Evolutionary conservation across 2,797 vertebrate genomes (phyloP), one percentile per base, ranked within the genome.

Genomic region (Morus bassanus): DNA sequence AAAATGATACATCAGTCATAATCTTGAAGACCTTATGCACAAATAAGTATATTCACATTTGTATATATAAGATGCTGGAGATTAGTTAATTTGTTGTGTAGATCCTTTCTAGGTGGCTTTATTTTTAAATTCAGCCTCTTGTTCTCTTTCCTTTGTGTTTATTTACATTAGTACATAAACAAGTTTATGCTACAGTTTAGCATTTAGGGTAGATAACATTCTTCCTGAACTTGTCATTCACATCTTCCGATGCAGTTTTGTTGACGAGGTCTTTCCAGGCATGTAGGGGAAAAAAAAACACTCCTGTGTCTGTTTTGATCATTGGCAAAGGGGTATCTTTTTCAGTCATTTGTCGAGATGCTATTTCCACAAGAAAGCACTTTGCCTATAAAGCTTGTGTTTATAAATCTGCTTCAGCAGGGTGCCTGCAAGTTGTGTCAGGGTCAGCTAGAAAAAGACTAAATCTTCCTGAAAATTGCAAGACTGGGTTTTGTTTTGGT

Each of bases 191-290:
- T 76, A 43, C 0, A 9, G 39, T 85, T 85, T 64, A 92, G 65
- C 72, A 45, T 80, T 65, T 89, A 72, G 69, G 50, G 75, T 57
- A 92, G 92, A 75, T 46, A 78, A 77, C 61, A 68, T 91, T 95
- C 60, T 77, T 92, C 75, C 64, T 39, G 22, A 61, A 51, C 84
- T 75, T 80, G 81, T 57, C 60, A 60, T 91, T 87, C 89, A 60
- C 70, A 73, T 95, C 79, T 78, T 67, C 88, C 91, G 89, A 81
- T 84, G 77, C 74, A 89, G 72, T 95, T 93, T 72, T 88, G 74
- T 93, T 95, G 93, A 91, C 90, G 77, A 74, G 78, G 53, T 89
- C 86, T 75, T 94, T 94, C 68, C 75, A 95, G 80, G 83, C 94
- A 54, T 54, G 43, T 51, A 53, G 76, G 37, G 37, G 1, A 22